phyloP scores from a whole-genome alignment of 2,113 vertebrate genomes.

The Bothrops jararaca region DNA sequence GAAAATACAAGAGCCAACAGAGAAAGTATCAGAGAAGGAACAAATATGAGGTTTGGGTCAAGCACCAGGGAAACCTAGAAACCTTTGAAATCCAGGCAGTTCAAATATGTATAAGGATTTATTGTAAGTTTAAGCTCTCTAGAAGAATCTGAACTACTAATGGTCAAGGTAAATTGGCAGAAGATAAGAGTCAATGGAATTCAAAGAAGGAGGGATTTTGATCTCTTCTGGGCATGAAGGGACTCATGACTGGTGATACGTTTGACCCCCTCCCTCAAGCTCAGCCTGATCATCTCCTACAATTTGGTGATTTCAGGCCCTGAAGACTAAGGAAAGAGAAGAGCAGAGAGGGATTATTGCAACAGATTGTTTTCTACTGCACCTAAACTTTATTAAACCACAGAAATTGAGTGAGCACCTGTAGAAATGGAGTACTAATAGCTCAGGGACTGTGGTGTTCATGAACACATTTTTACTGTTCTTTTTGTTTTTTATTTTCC shows the following conservation, averaged over 20 bases:
- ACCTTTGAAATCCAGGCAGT: background rate
- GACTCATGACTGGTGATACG: background rate
- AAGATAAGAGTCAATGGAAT: background rate
- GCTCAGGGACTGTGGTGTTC: background rate
- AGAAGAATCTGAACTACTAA: background rate
- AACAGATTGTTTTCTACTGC: background rate
- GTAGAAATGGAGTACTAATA: background rate
- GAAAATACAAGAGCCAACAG: background rate
- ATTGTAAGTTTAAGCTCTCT: background rate
- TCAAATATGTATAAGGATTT: background rate
- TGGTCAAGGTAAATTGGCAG: background rate
- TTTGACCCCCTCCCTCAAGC: background rate
- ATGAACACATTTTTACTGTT: background rate
- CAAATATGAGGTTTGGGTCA: background rate
- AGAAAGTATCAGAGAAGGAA: background rate
- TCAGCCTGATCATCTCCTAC: background rate
- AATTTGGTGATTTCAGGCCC: background rate
- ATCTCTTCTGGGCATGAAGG: background rate
- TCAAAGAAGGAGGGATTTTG: background rate
- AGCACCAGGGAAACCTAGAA: background rate
- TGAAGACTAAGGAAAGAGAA: background rate
- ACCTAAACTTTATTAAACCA: background rate
- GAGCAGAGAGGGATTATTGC: background rate
- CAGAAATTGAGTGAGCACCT: rapidly evolving
- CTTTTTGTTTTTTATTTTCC: background rate